Conservation (phyloP, 2,113 vertebrate genomes). For the Alaudala cheleensis region DNA sequence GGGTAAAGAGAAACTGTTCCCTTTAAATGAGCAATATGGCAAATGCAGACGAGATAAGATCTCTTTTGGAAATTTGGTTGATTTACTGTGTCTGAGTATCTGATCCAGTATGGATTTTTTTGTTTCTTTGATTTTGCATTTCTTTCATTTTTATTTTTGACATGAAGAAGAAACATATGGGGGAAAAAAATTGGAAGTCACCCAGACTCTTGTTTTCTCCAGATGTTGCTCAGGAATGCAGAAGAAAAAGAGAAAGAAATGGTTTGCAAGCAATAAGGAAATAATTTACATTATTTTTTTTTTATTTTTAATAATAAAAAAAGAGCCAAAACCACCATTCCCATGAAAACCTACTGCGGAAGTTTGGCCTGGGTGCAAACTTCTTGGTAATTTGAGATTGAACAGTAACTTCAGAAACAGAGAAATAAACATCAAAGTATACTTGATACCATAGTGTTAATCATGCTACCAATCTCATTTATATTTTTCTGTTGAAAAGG, state of each 20-base stretch:
- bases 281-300: not conserved
- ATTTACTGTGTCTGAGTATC: not conserved
- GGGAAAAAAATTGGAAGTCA: not conserved
- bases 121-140: not conserved
- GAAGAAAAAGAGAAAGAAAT: not conserved
- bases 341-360: not conserved
- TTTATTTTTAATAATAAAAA: too few species aligned
- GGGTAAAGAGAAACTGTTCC: not conserved
- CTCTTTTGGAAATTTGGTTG: not conserved
- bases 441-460: not conserved
- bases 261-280: not conserved
- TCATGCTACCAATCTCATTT: not conserved
- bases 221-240: not conserved
- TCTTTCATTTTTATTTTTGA: not conserved
- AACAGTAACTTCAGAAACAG: not conserved
- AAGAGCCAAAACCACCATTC: not conserved
- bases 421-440: slow-evolving; percentile 17
- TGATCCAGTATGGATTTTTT: not conserved
- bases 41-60: not conserved
- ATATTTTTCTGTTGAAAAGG: not conserved
- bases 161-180: not conserved
- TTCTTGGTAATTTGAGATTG: not conserved
- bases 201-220: not conserved
- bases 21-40: not conserved
- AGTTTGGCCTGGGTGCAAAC: not conserved